Evolutionary conservation across 1,140 invertebrate genomes (phyloP).

Genomic region (Rhysida immarginata): DNA sequence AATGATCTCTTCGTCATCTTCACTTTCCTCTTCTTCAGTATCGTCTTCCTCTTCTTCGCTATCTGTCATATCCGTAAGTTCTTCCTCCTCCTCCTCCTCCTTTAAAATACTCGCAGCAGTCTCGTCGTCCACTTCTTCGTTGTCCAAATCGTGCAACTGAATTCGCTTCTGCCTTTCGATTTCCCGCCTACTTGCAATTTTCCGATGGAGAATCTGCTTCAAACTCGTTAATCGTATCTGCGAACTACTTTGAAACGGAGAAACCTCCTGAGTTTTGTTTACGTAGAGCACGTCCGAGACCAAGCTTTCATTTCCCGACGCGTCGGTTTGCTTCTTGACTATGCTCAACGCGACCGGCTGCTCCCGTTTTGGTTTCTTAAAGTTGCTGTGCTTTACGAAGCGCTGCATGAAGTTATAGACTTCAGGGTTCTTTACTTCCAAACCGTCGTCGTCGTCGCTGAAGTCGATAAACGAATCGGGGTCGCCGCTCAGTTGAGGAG

Average conservation of each 20-base stretch:
- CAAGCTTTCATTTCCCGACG: background rate
- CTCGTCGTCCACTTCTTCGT: constrained; percentile 25
- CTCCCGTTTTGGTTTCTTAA: no score
- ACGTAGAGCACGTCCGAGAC: background rate
- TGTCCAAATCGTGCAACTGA: constrained; percentile 29
- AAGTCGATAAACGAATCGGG: background rate
- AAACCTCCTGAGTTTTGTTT: background rate
- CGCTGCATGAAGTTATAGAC: background rate
- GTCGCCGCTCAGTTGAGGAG: background rate
- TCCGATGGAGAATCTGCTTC: constrained; percentile 41
- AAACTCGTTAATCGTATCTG: constrained; percentile 42
- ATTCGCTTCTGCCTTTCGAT: constrained; percentile 45
- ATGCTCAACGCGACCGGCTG: no score
- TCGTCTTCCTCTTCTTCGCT: constrained; percentile 21
- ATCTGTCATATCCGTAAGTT: constrained; percentile 29
- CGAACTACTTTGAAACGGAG: constrained; percentile 27
- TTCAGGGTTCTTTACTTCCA: no score
- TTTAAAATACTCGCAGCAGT: constrained; percentile 24
- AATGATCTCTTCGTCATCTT: constrained; percentile 15
- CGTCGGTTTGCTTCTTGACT: no score
- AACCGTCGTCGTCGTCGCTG: no score
- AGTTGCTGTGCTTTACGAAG: background rate
- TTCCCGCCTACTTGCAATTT: constrained; percentile 42
- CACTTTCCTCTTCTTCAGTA: constrained; percentile 17
- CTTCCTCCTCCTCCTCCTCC: constrained; percentile 29